Percentiles rank a stretch among this genome's conserved stretches.
Evolutionary conservation across 1,140 invertebrate species (phyloP).

Genomic region (Ceratosolen solmsi): DNA sequence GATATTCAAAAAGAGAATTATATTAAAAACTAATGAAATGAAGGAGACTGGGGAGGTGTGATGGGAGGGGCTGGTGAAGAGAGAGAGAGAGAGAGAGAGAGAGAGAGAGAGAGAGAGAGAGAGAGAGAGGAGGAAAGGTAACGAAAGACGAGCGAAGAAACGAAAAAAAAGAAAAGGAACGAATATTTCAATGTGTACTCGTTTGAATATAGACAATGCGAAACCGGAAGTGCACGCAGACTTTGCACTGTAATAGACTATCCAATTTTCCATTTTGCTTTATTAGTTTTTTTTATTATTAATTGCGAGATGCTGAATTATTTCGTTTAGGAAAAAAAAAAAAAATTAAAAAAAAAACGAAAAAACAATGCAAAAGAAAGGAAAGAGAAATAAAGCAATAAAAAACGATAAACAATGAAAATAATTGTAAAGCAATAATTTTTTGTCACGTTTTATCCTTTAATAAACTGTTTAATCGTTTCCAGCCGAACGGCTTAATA

Average conservation of each 20-base stretch:
- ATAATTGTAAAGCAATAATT: constrained; percentile 4
- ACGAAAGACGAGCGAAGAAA: too few relatives aligned
- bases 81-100: neutral
- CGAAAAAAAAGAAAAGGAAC: too few relatives aligned
- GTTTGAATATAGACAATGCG: neutral
- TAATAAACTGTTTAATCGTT: neutral
- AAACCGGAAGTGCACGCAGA: neutral
- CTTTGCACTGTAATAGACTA: neutral
- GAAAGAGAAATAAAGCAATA: neutral
- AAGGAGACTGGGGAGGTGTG: neutral
- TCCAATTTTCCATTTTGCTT: neutral
- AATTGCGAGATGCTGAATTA: neutral
- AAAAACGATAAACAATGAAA: too few relatives aligned
- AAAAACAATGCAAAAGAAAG: too few relatives aligned
- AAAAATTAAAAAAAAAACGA: neutral
- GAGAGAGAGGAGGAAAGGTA: too few relatives aligned
- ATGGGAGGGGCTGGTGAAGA: neutral
- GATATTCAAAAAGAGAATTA: neutral
- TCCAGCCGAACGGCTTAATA: neutral
- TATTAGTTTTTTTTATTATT: neutral
- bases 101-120: too few relatives aligned
- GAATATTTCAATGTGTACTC: neutral
- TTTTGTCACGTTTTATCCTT: constrained; percentile 1
- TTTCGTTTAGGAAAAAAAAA: neutral
- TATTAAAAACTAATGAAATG: neutral